Base-by-base conservation (phyloP, 2,797 vertebrate species). In the Masticophis lateralis region DNA sequence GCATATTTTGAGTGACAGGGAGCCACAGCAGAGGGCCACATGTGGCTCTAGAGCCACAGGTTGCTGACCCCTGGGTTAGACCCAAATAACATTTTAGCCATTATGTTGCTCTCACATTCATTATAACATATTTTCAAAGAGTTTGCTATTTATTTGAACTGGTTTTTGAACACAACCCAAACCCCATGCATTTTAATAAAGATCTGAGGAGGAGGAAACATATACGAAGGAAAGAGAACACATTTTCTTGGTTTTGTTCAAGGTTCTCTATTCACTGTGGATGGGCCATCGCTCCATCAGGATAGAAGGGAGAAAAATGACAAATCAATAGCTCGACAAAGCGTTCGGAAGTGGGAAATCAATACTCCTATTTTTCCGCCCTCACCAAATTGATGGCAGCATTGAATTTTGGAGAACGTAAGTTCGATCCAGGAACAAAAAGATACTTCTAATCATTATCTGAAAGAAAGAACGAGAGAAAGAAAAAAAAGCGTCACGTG, bases 331-430 rank as follows among this genome's bases (percentile, higher is more conserved):
- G 74, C n/a, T 90, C 89, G 92, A 95, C 95, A 86, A 63, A 88
- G n/a, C 0, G 91, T 43, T 89, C 0, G 12, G 25, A n/a, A 96
- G 56, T 91, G 94, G 60, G 93, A 91, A 90, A 51, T 89, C 16
- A 91, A 86, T 59, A 94, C 63, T 69, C 90, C 91, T 93, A n/a
- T 66, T 95, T 89, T 95, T 95, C 87, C 25, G 86, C 94, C 97
- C 98, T 98, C 98, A 99, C 99, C 99, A 99, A 98, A 99, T 99
- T 86, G 99, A 99, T 93, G 99, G 99, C 96, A 99, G 98, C 99
- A 99, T 99, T 97, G 99, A 99, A 98, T 99, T 99, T 97, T 99
- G 99, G 98, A 99, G 99, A 97, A 99, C 99, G 0, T 99, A 99
- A 94, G 99, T 99, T 97, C 99, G 99, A 97, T 99, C 99, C 99